Evolutionary conservation across 2,113 vertebrate species (phyloP).

Genomic region (Lipophrys pholis): DNA sequence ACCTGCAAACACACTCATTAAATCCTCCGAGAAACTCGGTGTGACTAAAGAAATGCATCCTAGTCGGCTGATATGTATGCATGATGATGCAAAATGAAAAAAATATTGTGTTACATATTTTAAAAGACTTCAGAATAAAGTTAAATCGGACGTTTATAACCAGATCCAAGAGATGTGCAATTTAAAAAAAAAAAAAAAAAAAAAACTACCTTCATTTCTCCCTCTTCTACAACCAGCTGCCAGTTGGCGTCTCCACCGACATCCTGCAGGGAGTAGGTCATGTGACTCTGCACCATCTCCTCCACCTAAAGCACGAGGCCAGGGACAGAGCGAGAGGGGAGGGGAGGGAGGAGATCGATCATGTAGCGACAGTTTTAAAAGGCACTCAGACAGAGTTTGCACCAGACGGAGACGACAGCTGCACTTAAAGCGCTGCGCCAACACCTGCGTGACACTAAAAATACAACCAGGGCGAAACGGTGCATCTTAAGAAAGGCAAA

Average conservation of each 20-base stretch:
- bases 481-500: no score
- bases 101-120: no score
- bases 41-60: no score
- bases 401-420: background rate
- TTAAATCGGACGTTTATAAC: no score
- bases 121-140: no score
- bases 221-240: constrained; percentile 98
- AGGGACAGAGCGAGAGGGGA: background rate
- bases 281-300: constrained; percentile 96
- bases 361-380: background rate
- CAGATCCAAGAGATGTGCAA: no score
- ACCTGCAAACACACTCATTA: constrained; percentile 80
- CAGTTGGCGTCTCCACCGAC: constrained; percentile 98
- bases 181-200: no score
- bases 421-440: background rate
- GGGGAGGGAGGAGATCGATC: background rate
- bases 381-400: background rate
- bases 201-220: constrained; percentile 93
- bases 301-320: constrained; percentile 86
- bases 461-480: no score
- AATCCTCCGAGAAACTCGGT: no score
- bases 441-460: background rate
- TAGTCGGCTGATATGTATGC: no score
- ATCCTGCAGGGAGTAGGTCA: constrained; percentile 97
- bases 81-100: no score